phyloP scores from a whole-genome alignment of 2,888 invertebrate genomes.

The Galerucella pusilla region DNA sequence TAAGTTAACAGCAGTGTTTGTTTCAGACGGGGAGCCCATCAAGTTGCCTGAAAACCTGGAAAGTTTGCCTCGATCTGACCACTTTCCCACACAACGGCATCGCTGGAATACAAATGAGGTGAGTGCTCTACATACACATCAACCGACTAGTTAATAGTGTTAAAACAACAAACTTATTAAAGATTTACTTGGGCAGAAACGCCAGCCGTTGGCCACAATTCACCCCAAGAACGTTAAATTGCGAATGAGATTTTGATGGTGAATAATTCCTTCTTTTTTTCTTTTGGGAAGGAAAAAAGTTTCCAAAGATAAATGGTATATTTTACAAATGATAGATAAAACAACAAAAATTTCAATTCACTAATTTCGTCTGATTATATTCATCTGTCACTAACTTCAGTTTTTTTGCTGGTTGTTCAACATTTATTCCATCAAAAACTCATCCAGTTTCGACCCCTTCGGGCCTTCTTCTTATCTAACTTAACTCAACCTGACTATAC shows the following conservation, averaged over 20 bases:
- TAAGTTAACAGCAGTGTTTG: constrained; percentile 43
- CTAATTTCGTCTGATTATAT: no score
- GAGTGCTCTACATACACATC: constrained; percentile 58
- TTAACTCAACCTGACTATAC: no score
- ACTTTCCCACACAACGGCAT: constrained; percentile 94
- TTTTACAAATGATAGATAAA: no score
- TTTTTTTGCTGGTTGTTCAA: no score
- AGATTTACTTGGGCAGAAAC: constrained; percentile 34
- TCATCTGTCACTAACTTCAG: no score
- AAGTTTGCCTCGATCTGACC: constrained; percentile 92
- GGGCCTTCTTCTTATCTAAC: no score
- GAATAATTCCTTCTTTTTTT: constrained; percentile 3
- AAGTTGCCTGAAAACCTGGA: constrained; percentile 95
- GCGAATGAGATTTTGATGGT: constrained; percentile 18
- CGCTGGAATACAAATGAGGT: constrained; percentile 99
- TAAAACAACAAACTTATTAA: constrained; percentile 43
- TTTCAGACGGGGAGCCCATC: constrained; percentile 90
- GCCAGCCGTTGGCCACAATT: constrained; percentile 17
- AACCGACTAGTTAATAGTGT: constrained; percentile 29
- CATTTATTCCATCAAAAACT: no score
- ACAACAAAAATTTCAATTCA: no score
- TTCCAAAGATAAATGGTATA: not conserved
- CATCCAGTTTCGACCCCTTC: no score
- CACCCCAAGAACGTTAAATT: constrained; percentile 17
- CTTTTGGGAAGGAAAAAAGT: not conserved